Conservation (phyloP, 2,113 vertebrate genomes). For the Pampusana beccarii region DNA sequence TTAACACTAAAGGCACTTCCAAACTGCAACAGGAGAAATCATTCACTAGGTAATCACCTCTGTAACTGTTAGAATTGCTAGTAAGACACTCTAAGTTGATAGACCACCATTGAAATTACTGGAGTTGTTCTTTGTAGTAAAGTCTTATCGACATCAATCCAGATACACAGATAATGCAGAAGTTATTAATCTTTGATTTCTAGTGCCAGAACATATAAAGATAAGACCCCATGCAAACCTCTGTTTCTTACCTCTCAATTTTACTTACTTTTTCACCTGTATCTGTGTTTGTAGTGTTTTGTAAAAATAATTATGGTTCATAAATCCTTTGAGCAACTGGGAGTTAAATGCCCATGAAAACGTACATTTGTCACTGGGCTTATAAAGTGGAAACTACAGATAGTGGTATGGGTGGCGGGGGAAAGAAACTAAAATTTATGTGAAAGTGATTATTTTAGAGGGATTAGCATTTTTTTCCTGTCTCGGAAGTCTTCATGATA, state of each 20-base stretch:
- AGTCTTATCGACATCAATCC: not conserved
- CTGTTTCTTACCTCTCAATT: slow-evolving; percentile 18
- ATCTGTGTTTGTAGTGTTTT: slow-evolving; percentile 2
- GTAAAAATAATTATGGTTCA: slow-evolving; percentile 31
- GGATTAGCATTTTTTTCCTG: not conserved
- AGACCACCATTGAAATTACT: not conserved
- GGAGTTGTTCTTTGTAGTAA: not conserved
- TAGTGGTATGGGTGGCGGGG: rapidly evolving
- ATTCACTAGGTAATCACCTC: rapidly evolving
- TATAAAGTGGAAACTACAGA: not conserved
- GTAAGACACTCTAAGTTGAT: not conserved
- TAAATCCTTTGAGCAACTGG: slow-evolving; percentile 42
- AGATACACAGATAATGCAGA: not conserved
- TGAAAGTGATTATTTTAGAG: not conserved
- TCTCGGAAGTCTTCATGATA: not conserved
- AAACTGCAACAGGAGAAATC: not conserved
- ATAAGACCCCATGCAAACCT: not conserved
- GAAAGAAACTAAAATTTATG: not conserved
- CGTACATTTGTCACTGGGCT: not conserved
- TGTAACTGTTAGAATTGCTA: not conserved
- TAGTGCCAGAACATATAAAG: not conserved
- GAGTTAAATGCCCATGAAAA: slow-evolving; percentile 17
- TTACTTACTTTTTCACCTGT: not conserved
- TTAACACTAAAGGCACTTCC: not conserved
- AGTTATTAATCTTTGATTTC: slow-evolving; percentile 10